These are phyloP conservation scores for Nemopilema nomurai DNA, from an alignment of 30 jellyfish, hydroid and myxozoan species.

Conservation along the genomic window DNA sequence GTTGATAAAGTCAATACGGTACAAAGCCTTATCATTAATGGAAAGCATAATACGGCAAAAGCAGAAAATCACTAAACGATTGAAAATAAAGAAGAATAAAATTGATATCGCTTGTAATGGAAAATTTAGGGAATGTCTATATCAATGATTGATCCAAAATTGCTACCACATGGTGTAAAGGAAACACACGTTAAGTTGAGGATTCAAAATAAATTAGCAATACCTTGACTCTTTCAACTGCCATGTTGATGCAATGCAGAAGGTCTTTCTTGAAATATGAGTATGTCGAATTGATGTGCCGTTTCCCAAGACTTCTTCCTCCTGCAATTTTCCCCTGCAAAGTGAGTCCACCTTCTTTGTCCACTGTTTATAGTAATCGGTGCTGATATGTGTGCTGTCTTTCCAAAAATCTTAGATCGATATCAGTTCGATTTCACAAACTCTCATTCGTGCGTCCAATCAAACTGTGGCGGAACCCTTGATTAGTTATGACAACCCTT, in stretches of 20 bases:
- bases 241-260: not conserved
- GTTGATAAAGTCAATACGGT: too few relatives aligned
- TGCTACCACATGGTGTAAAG: not conserved
- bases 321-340: not conserved
- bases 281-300: not conserved
- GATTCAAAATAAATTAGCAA: not conserved
- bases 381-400: not conserved
- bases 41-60: too few relatives aligned
- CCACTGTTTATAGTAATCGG: not conserved
- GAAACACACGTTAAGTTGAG: not conserved
- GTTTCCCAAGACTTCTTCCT: not conserved
- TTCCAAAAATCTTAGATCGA: not conserved
- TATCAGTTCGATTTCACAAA: not conserved
- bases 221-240: not conserved
- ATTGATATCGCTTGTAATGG: too few relatives aligned
- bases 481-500: constrained; percentile 1
- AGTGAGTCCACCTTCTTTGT: not conserved
- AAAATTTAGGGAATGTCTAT: too few relatives aligned
- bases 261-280: not conserved
- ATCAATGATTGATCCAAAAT: too few relatives aligned
- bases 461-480: constrained; percentile 37
- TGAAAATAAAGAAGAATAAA: too few relatives aligned
- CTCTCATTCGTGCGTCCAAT: constrained; percentile 17
- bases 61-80: too few relatives aligned
- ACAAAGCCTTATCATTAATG: too few relatives aligned